Conservation (phyloP, 2,888 invertebrate genomes). For the Cryptophagus acutangulus region DNA sequence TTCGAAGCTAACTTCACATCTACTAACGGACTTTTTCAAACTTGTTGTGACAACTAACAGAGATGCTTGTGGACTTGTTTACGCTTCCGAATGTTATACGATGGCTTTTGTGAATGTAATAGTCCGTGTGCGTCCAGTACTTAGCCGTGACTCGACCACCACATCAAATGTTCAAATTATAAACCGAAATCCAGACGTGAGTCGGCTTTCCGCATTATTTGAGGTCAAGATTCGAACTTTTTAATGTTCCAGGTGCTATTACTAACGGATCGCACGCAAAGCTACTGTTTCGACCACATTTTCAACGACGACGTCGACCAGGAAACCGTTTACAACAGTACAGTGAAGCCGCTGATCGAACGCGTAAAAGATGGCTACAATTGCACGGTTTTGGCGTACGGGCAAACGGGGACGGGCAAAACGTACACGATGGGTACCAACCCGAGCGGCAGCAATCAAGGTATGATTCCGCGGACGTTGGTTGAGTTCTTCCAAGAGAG, state of each 20-base stretch:
- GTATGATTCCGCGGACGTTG: conserved; percentile 48
- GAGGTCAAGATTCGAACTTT: too few relatives aligned
- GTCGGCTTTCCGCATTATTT: too few relatives aligned
- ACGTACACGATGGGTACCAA: conserved; percentile 51
- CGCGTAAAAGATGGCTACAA: conserved; percentile 47
- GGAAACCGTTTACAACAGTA: conserved; percentile 42
- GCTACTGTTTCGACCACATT: conserved; percentile 48
- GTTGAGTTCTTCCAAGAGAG: conserved; percentile 40
- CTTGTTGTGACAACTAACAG: too few relatives aligned
- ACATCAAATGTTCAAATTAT: too few relatives aligned
- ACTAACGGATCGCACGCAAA: conserved; percentile 34
- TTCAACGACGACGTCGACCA: conserved; percentile 43
- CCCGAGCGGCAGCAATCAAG: conserved; percentile 34
- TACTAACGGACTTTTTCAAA: too few relatives aligned
- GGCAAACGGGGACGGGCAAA: conserved; percentile 54
- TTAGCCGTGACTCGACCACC: too few relatives aligned
- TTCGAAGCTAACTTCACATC: too few relatives aligned
- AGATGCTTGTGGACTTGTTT: too few relatives aligned
- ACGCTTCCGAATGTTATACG: too few relatives aligned
- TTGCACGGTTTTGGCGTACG: conserved; percentile 52
- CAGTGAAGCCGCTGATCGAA: conserved; percentile 46
- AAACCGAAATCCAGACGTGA: too few relatives aligned
- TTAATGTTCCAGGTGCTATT: conserved; percentile 38
- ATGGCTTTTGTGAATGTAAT: too few relatives aligned
- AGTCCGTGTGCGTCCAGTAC: too few relatives aligned